Base-by-base conservation (phyloP, 2,888 invertebrate genomes). In the Thumatha senex region DNA sequence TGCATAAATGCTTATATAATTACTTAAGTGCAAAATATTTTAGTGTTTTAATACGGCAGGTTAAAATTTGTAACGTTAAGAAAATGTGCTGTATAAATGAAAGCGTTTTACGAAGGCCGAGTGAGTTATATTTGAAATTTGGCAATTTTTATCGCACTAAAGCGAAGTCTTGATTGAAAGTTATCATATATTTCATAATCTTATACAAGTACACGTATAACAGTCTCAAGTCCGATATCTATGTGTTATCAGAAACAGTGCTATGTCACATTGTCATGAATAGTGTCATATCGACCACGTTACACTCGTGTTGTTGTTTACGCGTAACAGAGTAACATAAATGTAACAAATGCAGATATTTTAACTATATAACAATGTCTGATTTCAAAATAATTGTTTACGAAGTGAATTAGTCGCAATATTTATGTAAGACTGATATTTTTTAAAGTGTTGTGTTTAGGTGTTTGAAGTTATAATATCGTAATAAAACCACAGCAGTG, bases 211-310 rank as follows among this genome's bases (percentile, higher is more conserved):
- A 13, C 40, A 43, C 40, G 51, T 48, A 31, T 48, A 52, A 35
- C 38, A 38, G 41, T 11, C 45, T 41, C 36, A 44, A 52, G 43
- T 45, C 14, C 18, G 40, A 41, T 53, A 53, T 53, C 52, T 45
- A 14, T 1, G 13, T 29, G 45, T 45, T 53, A 53, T 48, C 48
- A 53, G 33, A 11, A 29, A n/a, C 31, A 18, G 15, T 36, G 10
- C 40, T 33, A 41, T 46, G 40, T 33, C 33, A 38, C 31, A 35
- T 31, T 30, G 38, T 45, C 3, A 10, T 11, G 31, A 45, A 41
- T 36, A 53, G 52, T 53, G 44, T 44, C 38, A 36, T 38, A 45
- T 38, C 13, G 15, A 30, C 48, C 24, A 38, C 48, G 41, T 24
- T 41, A 40, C 46, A 39, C 46, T 42, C 44, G 31, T 40, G 35